phyloP scores from a whole-genome alignment of 2,113 vertebrate genomes.

The Fregata magnificens region DNA sequence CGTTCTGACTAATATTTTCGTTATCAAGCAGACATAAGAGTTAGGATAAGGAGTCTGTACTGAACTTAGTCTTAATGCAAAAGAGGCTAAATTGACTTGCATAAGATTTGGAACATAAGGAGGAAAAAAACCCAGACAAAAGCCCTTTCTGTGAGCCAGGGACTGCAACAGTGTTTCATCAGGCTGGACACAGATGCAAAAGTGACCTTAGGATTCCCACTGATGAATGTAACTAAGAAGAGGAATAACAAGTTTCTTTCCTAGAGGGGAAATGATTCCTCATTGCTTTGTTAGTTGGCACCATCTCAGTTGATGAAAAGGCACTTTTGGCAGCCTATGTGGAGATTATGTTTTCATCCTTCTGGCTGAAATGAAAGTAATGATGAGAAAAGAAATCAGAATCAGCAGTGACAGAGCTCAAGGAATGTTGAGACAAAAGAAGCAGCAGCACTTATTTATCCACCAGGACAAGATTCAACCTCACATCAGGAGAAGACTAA shows the following conservation, averaged over 20 bases:
- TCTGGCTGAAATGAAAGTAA: not conserved
- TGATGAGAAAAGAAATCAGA: not conserved
- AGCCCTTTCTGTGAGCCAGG: rapidly evolving
- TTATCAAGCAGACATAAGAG: not conserved
- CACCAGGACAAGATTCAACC: not conserved
- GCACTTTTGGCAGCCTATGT: not conserved
- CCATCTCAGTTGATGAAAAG: not conserved
- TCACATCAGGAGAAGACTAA: not conserved
- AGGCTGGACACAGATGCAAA: not conserved
- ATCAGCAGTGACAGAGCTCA: not conserved
- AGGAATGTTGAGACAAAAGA: not conserved
- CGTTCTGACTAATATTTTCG: not conserved
- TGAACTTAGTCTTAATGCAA: not conserved
- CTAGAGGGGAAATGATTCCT: not conserved
- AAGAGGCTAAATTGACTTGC: not conserved
- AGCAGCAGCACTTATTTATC: not conserved
- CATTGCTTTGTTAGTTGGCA: not conserved
- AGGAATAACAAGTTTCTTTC: not conserved
- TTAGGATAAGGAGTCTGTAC: not conserved
- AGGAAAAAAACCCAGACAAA: not conserved
- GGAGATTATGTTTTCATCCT: not conserved
- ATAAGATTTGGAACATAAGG: not conserved
- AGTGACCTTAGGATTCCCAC: not conserved
- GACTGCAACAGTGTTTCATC: not conserved
- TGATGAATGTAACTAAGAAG: not conserved